phyloP scores from a whole-genome alignment of 2,888 invertebrate species.

The Cataglyphis livida region DNA sequence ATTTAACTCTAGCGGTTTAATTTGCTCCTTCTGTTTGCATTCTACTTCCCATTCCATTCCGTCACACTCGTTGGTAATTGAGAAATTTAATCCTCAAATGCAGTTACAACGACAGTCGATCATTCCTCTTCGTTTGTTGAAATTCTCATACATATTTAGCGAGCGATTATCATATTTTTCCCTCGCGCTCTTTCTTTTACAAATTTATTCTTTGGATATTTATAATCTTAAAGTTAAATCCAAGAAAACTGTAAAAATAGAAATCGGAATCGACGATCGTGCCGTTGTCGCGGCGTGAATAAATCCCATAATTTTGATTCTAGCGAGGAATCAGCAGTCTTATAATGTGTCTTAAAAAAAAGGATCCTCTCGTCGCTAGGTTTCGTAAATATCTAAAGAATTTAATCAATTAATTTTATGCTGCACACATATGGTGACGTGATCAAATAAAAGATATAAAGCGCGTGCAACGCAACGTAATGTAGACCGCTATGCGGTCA shows the following conservation, averaged over 20 bases:
- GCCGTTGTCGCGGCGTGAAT: not conserved
- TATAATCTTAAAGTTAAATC: not conserved
- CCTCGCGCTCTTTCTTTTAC: not conserved
- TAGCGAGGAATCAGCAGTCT: not conserved
- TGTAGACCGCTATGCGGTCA: not conserved
- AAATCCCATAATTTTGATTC: slow-evolving; percentile 1
- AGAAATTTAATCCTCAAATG: slow-evolving; percentile 45
- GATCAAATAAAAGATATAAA: slow-evolving; percentile 42
- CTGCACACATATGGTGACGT: not conserved
- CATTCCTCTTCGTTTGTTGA: not conserved
- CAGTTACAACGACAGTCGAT: slow-evolving; percentile 21
- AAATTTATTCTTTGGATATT: not conserved
- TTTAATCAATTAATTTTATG: slow-evolving; percentile 61
- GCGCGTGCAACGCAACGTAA: slow-evolving; percentile 51
- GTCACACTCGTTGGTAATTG: slow-evolving; percentile 45
- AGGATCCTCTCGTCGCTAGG: not conserved
- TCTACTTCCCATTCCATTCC: slow-evolving; percentile 40
- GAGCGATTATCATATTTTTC: not conserved
- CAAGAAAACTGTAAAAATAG: not conserved
- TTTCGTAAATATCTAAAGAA: slow-evolving; percentile 26
- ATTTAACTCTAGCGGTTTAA: slow-evolving; percentile 45
- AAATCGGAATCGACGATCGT: not conserved
- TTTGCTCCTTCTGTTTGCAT: slow-evolving; percentile 46
- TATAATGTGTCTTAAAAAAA: not conserved
- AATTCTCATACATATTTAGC: slow-evolving; percentile 16